Percentiles rank a stretch among this genome's conserved stretches.
Evolutionary conservation across 2,888 invertebrate genomes (phyloP).

Genomic region (Drosophila helvetica): DNA sequence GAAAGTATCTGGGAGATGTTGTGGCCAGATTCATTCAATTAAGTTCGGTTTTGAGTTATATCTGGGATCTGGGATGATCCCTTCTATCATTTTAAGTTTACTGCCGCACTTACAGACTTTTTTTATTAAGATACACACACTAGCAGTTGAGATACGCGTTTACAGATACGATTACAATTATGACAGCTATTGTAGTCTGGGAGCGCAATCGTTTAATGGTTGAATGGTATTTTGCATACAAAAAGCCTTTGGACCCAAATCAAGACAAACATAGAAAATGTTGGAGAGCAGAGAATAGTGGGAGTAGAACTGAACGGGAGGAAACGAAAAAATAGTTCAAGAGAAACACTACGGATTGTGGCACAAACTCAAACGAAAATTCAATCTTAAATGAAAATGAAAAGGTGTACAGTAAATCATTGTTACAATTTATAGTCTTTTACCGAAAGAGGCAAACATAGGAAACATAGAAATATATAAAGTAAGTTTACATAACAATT

Average conservation of each 20-base stretch:
- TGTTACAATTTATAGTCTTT: constrained; percentile 42
- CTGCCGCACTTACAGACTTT: constrained; percentile 70
- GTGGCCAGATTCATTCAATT: constrained; percentile 70
- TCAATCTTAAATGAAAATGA: constrained; percentile 21
- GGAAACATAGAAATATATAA: constrained; percentile 58
- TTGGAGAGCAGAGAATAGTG: constrained; percentile 41
- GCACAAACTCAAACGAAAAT: constrained; percentile 40
- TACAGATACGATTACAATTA: constrained; percentile 37
- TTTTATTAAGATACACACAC: constrained; percentile 82
- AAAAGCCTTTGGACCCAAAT: constrained; percentile 78
- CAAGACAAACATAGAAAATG: constrained; percentile 39
- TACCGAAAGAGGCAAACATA: constrained; percentile 67
- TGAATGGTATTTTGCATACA: constrained; percentile 78
- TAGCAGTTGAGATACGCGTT: constrained; percentile 56
- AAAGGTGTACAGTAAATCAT: constrained; percentile 53
- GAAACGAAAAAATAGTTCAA: constrained; percentile 24
- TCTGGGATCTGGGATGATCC: constrained; percentile 32
- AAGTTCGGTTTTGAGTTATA: constrained; percentile 48
- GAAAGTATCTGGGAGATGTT: constrained; percentile 25
- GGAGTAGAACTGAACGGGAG: constrained; percentile 40
- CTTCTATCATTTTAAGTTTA: constrained; percentile 43
- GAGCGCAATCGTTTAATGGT: constrained; percentile 53
- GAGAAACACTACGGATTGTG: constrained; percentile 63
- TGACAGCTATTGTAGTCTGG: constrained; percentile 45
- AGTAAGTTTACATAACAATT: constrained; percentile 73